These are phyloP conservation scores for Macropodus opercularis DNA, from an alignment of 2,797 vertebrate species.

Conservation along the genomic window DNA sequence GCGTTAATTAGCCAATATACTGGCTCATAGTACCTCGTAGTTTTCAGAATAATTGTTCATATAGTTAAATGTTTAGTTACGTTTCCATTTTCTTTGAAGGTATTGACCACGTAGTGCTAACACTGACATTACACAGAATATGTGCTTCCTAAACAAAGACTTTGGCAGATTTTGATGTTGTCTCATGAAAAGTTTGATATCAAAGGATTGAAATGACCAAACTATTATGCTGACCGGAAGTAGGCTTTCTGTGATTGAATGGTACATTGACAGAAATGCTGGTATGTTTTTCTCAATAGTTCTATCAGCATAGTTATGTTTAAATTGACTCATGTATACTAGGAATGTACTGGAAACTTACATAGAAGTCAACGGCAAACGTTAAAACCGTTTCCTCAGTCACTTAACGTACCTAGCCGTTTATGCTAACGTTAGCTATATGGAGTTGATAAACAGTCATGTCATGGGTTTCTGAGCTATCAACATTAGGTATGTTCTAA, in stretches of 20 bases:
- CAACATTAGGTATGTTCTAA: neutral
- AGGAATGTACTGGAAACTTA: neutral
- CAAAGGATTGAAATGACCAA: neutral
- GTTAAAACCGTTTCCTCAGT: neutral
- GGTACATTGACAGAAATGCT: neutral
- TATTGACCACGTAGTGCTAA: neutral
- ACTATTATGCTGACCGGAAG: constrained; percentile 26
- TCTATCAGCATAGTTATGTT: neutral
- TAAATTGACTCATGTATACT: too few relatives aligned
- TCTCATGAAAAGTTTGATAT: neutral
- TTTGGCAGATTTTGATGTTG: rapidly evolving
- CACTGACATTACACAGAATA: too few relatives aligned
- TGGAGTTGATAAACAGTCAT: neutral
- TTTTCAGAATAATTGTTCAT: constrained; percentile 17
- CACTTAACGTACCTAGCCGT: neutral
- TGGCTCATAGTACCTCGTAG: constrained; percentile 1
- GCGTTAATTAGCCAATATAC: too few relatives aligned
- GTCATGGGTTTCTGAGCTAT: neutral
- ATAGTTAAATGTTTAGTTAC: neutral
- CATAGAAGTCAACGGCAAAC: neutral
- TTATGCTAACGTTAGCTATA: constrained; percentile 25
- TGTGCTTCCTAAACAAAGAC: neutral
- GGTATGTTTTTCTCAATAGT: constrained; percentile 17
- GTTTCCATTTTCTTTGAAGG: neutral
- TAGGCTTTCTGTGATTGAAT: neutral